A percentile compares a stretch with the other conserved stretches of the same genome.
phyloP scores from a whole-genome alignment of 92 coral and sea anemone species.

The Phenganax marumi region DNA sequence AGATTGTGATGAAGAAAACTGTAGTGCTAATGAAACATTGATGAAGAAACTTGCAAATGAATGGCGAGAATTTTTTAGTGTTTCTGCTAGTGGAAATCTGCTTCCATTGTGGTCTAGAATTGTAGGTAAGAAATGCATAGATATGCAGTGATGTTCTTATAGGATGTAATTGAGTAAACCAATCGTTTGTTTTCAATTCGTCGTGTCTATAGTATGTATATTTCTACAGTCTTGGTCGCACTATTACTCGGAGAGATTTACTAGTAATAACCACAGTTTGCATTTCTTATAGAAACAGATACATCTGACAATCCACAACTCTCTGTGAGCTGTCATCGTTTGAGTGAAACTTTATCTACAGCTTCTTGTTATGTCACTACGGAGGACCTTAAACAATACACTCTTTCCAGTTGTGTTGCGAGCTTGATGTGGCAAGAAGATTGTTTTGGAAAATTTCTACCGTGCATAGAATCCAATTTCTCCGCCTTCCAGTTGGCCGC shows the following conservation, averaged over 20 bases:
- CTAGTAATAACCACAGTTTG: no score
- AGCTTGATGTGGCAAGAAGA: slow-evolving; percentile 69
- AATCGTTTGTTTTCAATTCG: no score
- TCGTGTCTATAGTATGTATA: no score
- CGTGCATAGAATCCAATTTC: slow-evolving; percentile 60
- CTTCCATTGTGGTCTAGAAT: slow-evolving; percentile 62
- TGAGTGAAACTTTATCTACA: slow-evolving; percentile 25
- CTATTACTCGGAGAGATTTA: no score
- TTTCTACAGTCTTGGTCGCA: no score
- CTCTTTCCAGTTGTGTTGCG: slow-evolving; percentile 25
- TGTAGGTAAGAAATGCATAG: slow-evolving; percentile 54
- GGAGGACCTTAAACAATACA: slow-evolving; percentile 21
- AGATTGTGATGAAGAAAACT: background rate
- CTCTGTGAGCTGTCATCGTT: slow-evolving; percentile 29
- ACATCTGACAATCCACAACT: slow-evolving; percentile 26
- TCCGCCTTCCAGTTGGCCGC: slow-evolving; percentile 72
- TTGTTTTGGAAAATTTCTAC: slow-evolving; percentile 57
- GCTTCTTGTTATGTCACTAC: slow-evolving; percentile 17
- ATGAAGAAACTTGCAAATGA: slow-evolving; percentile 60
- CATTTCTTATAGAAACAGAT: slow-evolving; percentile 11
- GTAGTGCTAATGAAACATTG: background rate
- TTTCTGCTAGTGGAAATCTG: slow-evolving; percentile 54
- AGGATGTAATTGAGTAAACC: no score
- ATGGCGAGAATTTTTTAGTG: slow-evolving; percentile 93
- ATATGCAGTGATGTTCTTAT: no score